phyloP scores from a whole-genome alignment of 2,888 invertebrate genomes.

The Thymelicus sylvestris region DNA sequence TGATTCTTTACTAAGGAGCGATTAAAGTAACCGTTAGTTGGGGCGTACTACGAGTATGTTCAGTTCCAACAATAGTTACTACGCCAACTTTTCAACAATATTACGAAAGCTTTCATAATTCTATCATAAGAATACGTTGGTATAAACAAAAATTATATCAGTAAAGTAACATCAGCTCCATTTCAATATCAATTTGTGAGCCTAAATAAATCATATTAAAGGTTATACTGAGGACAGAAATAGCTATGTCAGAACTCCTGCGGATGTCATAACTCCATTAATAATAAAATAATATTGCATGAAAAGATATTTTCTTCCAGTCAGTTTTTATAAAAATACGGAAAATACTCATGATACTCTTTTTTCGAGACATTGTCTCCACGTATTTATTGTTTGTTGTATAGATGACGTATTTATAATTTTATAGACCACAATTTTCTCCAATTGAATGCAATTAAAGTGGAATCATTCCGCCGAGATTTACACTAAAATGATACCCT shows the following conservation, averaged over 20 bases:
- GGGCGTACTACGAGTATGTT: too few species aligned
- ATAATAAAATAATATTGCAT: not conserved
- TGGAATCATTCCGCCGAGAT: too few species aligned
- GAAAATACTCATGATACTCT: too few species aligned
- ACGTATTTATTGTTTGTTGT: too few species aligned
- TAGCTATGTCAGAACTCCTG: slow-evolving; percentile 3
- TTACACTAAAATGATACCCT: too few species aligned
- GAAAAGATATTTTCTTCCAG: not conserved
- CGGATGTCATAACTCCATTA: slow-evolving; percentile 5
- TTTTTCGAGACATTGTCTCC: too few species aligned
- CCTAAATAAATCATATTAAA: slow-evolving; percentile 3
- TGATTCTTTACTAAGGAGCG: too few species aligned
- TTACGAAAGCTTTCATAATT: not conserved
- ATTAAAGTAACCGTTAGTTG: too few species aligned
- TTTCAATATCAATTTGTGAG: slow-evolving; percentile 9
- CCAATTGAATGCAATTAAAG: too few species aligned
- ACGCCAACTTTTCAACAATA: not conserved
- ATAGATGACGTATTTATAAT: too few species aligned
- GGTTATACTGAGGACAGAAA: slow-evolving; percentile 13
- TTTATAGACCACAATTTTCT: too few species aligned
- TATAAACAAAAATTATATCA: not conserved
- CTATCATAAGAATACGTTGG: not conserved
- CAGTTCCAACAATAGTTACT: too few species aligned
- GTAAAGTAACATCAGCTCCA: not conserved
- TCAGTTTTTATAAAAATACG: not conserved